Conservation (phyloP, 1,140 invertebrate species). For the Scaptomyza pallida region DNA sequence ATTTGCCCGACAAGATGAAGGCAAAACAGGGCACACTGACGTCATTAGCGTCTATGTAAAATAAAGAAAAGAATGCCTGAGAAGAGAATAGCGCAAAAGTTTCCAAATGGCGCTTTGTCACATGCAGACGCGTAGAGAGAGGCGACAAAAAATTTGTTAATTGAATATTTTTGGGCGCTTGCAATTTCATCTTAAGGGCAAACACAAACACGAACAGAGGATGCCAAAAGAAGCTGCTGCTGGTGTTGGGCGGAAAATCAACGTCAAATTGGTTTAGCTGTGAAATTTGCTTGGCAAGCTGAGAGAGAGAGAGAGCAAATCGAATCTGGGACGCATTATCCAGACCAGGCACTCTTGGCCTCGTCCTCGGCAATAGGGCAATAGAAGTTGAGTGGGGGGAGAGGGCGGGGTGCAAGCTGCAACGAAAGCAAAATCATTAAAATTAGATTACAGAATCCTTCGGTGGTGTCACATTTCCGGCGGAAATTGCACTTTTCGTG, state of each 20-base stretch:
- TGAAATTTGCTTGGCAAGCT: conserved; percentile 43
- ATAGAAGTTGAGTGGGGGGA: too few species aligned
- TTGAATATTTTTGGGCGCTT: conserved; percentile 65
- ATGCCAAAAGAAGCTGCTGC: conserved; percentile 21
- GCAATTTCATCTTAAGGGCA: conserved; percentile 38
- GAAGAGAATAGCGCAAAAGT: conserved; percentile 30
- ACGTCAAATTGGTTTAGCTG: conserved; percentile 71
- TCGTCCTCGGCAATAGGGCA: conserved; percentile 11
- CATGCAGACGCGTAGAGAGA: conserved; percentile 43
- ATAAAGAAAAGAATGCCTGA: conserved; percentile 11
- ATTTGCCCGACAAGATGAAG: conserved; percentile 56
- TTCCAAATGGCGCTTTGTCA: conserved; percentile 64
- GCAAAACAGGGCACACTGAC: conserved; percentile 58
- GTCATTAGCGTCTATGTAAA: conserved; percentile 66
- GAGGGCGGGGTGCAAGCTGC: conserved; percentile 26
- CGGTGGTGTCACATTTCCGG: conserved; percentile 75
- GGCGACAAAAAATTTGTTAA: conserved; percentile 60
- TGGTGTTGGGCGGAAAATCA: conserved; percentile 40
- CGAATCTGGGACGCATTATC: conserved; percentile 50
- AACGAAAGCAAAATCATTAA: conserved; percentile 74
- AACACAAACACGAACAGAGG: conserved; percentile 21
- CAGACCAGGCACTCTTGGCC: conserved; percentile 57
- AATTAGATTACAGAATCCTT: conserved; percentile 77
- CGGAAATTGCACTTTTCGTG: conserved; percentile 80
- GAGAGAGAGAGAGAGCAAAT: conserved; percentile 44